phyloP scores from a whole-genome alignment of 2,113 vertebrate species.

The Laticauda colubrina region DNA sequence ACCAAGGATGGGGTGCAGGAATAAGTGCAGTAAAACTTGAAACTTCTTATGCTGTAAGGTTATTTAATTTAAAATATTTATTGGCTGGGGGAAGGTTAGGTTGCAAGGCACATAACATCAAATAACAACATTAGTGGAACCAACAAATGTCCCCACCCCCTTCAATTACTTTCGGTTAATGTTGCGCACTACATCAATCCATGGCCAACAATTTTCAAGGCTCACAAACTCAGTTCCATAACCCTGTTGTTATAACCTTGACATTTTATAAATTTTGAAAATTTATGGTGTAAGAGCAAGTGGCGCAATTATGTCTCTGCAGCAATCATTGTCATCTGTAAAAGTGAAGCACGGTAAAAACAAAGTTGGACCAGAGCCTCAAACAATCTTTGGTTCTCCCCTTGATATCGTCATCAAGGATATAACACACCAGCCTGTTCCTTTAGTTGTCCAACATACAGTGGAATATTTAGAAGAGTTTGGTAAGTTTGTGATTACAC shows the following conservation, averaged over 20 bases:
- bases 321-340: slow-evolving; percentile 61
- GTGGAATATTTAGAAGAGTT: slow-evolving; percentile 74
- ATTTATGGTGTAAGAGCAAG: background rate
- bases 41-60: background rate
- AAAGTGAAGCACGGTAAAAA: slow-evolving; percentile 47
- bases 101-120: background rate
- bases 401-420: slow-evolving; percentile 60
- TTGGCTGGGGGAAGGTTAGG: background rate
- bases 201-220: background rate
- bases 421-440: slow-evolving; percentile 56
- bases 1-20: background rate
- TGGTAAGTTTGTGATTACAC: slow-evolving; percentile 57
- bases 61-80: background rate
- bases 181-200: background rate
- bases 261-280: background rate
- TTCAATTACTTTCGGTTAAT: background rate
- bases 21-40: background rate
- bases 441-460: slow-evolving; percentile 69
- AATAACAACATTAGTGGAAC: background rate
- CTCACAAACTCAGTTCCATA: background rate
- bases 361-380: slow-evolving; percentile 49
- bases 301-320: background rate
- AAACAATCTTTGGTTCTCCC: slow-evolving; percentile 66
- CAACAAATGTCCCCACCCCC: background rate
- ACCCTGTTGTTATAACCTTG: background rate